Evolutionary conservation across 2,113 vertebrate genomes (phyloP).

Genomic region (Heptranchias perlo): DNA sequence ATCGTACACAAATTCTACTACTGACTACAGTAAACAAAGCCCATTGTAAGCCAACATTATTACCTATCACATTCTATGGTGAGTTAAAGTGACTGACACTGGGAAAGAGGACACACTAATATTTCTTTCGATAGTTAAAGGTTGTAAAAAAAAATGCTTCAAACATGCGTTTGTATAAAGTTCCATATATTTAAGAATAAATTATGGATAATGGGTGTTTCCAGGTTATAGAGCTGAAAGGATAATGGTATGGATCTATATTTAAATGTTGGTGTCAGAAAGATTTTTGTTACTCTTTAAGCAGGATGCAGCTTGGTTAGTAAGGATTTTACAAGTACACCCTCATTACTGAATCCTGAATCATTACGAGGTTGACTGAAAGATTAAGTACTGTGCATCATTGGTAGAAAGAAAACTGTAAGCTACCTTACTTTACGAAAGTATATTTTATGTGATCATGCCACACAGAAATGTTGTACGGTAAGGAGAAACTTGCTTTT

Average conservation of each 20-base stretch:
- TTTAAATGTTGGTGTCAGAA: neutral
- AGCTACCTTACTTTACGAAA: neutral
- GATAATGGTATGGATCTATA: neutral
- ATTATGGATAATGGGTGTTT: neutral
- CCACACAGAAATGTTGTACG: neutral
- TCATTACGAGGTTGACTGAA: neutral
- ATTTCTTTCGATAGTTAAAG: neutral
- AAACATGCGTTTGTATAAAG: neutral
- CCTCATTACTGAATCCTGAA: neutral
- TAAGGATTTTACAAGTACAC: neutral
- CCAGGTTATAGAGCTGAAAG: neutral
- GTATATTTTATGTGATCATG: neutral
- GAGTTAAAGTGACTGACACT: neutral
- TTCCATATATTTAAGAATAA: neutral
- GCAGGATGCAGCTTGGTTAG: neutral
- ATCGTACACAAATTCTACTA: neutral
- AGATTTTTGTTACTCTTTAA: neutral
- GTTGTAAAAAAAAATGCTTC: neutral
- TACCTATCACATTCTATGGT: neutral
- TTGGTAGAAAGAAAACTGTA: neutral
- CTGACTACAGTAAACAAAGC: neutral
- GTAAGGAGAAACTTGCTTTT: neutral
- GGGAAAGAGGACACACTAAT: neutral
- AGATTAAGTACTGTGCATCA: conserved; percentile 6
- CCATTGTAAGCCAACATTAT: neutral